A percentile compares a stretch with the other conserved stretches of the same genome.
Conservation (phyloP, 2,888 invertebrate species). For the Liodrosophila aerea region DNA sequence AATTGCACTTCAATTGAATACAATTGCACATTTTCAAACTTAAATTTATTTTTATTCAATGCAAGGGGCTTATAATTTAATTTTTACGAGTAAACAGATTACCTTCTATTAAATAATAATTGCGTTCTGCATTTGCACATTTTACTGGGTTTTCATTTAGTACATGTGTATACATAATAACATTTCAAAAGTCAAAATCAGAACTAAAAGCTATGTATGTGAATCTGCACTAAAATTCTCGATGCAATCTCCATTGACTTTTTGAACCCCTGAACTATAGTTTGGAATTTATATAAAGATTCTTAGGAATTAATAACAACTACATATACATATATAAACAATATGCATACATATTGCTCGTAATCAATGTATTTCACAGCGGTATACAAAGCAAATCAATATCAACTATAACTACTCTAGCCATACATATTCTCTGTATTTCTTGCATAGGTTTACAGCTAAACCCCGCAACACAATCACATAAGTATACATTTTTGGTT, state of each 20-base stretch:
- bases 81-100: neutral
- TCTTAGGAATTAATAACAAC: too few relatives aligned
- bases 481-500: conserved; percentile 73
- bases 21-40: conserved; percentile 4
- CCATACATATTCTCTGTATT: conserved; percentile 26
- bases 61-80: neutral
- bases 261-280: too few relatives aligned
- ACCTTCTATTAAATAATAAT: neutral
- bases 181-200: neutral
- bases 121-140: conserved; percentile 48
- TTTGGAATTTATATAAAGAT: too few relatives aligned
- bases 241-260: too few relatives aligned
- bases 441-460: conserved; percentile 36
- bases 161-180: conserved; percentile 29
- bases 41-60: neutral
- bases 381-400: conserved; percentile 19
- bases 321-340: too few relatives aligned
- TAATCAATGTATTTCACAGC: conserved; percentile 34
- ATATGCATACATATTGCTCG: neutral
- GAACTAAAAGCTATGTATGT: conserved; percentile 14
- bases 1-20: conserved; percentile 4
- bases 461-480: conserved; percentile 60
- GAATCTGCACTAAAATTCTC: conserved; percentile 30
- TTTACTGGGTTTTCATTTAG: conserved; percentile 57
- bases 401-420: conserved; percentile 25